These are phyloP conservation scores for Dione vanillae DNA, from an alignment of 2,888 invertebrate species.

Conservation along the genomic window DNA sequence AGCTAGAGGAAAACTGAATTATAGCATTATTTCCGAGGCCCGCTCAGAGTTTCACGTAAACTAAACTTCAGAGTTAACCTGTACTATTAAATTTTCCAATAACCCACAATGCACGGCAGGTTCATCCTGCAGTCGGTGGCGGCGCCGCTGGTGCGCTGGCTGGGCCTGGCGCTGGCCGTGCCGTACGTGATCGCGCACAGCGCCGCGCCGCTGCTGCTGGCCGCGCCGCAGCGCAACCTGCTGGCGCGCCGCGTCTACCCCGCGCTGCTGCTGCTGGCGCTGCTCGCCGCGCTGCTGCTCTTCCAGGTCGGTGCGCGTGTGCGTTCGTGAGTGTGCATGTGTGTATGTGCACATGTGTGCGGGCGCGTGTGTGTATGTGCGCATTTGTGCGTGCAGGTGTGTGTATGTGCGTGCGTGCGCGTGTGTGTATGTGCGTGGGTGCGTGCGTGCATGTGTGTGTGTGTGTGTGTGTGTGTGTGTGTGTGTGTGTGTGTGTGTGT, in stretches of 20 bases:
- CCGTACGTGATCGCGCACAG: constrained; percentile 96
- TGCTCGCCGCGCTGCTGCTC: constrained; percentile 87
- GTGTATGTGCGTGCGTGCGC: background rate
- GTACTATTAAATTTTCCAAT: too few relatives aligned
- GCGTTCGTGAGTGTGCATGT: too few relatives aligned
- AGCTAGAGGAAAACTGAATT: too few relatives aligned
- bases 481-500: too few relatives aligned
- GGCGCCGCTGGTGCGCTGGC: constrained; percentile 93
- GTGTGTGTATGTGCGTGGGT: too few relatives aligned
- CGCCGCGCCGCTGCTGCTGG: constrained; percentile 87
- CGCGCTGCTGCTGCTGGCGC: constrained; percentile 89
- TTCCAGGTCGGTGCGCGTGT: constrained; percentile 76
- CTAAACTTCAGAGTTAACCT: too few relatives aligned
- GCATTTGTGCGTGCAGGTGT: background rate
- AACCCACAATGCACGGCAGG: constrained; percentile 52
- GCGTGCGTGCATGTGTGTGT: too few relatives aligned
- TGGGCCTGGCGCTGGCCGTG: constrained; percentile 94
- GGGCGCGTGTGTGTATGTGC: too few relatives aligned
- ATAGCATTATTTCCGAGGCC: too few relatives aligned
- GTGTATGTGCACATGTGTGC: too few relatives aligned
- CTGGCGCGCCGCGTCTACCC: constrained; percentile 95
- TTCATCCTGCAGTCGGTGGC: constrained; percentile 94
- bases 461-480: too few relatives aligned
- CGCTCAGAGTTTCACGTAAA: too few relatives aligned
- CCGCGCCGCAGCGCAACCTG: constrained; percentile 87